A percentile compares a stretch with the other conserved stretches of the same genome.
These are phyloP conservation scores for Bradypus variegatus DNA, from an alignment of 2,797 vertebrate species.

Conservation along the genomic window DNA sequence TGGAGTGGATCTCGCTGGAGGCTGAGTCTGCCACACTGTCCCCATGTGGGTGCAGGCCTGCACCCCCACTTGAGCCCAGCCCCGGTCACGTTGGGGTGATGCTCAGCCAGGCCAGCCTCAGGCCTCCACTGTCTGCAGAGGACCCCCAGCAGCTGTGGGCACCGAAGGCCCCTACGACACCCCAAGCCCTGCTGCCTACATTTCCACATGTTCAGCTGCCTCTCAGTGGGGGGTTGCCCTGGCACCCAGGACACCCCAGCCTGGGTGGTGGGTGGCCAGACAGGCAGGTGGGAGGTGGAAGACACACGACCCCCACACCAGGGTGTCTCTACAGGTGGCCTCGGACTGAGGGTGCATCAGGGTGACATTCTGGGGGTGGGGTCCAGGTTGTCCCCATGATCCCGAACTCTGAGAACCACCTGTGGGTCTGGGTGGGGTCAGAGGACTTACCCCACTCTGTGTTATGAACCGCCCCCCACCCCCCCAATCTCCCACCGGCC, in stretches of 20 bases:
- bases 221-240: background rate
- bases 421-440: too few species aligned
- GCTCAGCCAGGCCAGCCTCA: background rate
- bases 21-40: fast-evolving
- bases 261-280: background rate
- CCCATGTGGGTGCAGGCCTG: background rate
- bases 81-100: background rate
- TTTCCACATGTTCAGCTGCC: too few species aligned
- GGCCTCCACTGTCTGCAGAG: background rate
- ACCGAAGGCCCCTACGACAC: background rate
- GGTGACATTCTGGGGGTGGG: background rate
- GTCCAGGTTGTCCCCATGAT: background rate
- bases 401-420: background rate
- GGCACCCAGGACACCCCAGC: background rate
- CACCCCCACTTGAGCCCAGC: fast-evolving
- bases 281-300: background rate
- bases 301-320: fast-evolving
- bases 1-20: background rate
- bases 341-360: fast-evolving
- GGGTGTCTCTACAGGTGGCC: background rate
- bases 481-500: background rate
- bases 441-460: background rate
- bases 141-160: background rate
- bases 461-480: too few species aligned
- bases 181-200: background rate